Base-by-base conservation (phyloP, 1,140 invertebrate genomes). In the Aphis craccivora region DNA sequence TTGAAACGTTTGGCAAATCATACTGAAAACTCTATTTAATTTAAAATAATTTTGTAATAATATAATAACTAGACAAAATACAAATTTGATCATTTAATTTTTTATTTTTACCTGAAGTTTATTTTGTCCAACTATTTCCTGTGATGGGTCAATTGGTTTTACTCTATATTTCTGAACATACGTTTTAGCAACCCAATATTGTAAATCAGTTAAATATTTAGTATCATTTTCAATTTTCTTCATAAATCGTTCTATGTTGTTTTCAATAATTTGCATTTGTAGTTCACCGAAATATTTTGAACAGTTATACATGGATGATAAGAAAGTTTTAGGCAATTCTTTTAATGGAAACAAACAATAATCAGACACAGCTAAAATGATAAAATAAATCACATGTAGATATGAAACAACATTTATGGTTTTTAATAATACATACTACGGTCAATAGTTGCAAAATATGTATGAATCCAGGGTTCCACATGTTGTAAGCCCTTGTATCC, bases 401-500 rank as follows among this genome's bases (percentile, higher is more conserved):
- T 55, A 40, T 8, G 6, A 37, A 53, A 53, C 14, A 84, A 84
- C 86, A 86, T 40, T 83, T 84, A 20, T 51, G 22, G 8, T 30
- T 35, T 81, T 76, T 35, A 51, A 18, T 83, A 48, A 93, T 23
- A 51, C 91, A n/a, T 86, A 93, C 91, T 93, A 2, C 37, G 91
- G 60, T 93, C 91, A 43, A n/a, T 84, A 40, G 22, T 30, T 14
- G 81, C 40, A 51, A 93, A 93, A 43, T 86, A 93, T 55, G 20
- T 40, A 84, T 93, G 91, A 55, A 93, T 93, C 91, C 88, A 93
- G 23, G 91, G 88, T 53, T 86, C 94, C 4, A 90, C 81, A n/a
- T 43, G 53, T 37, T 90, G 40, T 40, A 83, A 48, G 23, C 93
- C 91, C 94, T 95, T 95, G 94, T 96, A 98, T 35, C 95, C 95